phyloP scores from a whole-genome alignment of 2,888 invertebrate species.

The Cantharis flavilabris region DNA sequence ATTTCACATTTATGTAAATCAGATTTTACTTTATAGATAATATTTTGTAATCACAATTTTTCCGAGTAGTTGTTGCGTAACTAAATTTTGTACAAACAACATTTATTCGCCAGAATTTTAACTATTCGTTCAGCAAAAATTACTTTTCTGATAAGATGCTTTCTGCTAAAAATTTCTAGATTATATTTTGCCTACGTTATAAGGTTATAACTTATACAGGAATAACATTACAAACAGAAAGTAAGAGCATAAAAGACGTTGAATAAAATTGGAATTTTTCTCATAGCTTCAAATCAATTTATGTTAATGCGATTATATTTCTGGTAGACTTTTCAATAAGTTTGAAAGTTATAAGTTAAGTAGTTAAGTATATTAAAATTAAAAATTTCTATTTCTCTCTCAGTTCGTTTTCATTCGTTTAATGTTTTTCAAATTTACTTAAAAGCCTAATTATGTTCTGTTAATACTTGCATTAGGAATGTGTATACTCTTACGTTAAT shows the following conservation, averaged over 20 bases:
- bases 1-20: not conserved
- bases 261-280: conserved; percentile 29
- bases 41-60: not conserved
- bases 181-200: not conserved
- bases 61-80: not conserved
- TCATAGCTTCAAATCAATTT: conserved; percentile 31
- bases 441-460: not conserved
- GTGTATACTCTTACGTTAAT: not conserved
- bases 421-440: not conserved
- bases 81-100: not conserved
- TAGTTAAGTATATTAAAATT: not conserved
- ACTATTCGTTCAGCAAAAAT: not conserved
- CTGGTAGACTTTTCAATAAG: conserved; percentile 14
- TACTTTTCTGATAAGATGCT: not conserved
- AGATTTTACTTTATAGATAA: not conserved
- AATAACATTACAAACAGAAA: conserved; percentile 14
- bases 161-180: not conserved
- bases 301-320: conserved; percentile 30
- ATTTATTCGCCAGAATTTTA: not conserved
- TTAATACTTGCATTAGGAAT: not conserved
- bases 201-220: conserved; percentile 15
- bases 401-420: not conserved
- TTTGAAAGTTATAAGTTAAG: not conserved
- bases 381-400: not conserved
- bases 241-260: conserved; percentile 12